phyloP scores from a whole-genome alignment of 2,797 vertebrate species.

The Varecia variegata region DNA sequence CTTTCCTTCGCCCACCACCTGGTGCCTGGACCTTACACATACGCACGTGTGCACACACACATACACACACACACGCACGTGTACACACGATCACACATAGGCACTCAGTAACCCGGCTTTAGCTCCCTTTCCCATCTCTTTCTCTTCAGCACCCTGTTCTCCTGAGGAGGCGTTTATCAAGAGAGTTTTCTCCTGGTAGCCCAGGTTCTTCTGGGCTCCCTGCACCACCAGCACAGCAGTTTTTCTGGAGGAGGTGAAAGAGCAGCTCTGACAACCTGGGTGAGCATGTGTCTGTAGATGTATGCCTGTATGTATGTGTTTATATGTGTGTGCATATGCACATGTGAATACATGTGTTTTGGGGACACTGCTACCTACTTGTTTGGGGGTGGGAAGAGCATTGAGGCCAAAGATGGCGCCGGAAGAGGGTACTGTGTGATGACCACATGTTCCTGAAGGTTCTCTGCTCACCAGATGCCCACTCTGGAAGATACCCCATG shows the following conservation, averaged over 20 bases:
- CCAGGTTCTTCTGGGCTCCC: background rate
- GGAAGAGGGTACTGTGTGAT: background rate
- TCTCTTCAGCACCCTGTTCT: background rate
- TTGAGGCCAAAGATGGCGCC: background rate
- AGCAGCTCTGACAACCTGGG: background rate
- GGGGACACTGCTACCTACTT: background rate
- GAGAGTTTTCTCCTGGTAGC: background rate
- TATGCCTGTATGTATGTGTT: background rate
- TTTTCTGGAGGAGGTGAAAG: background rate
- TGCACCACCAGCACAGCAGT: background rate
- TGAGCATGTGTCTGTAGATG: background rate
- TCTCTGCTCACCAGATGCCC: conserved; percentile 10
- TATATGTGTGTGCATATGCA: background rate
- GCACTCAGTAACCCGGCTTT: background rate
- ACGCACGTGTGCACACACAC: background rate
- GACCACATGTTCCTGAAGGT: background rate
- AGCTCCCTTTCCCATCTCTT: background rate
- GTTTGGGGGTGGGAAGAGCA: background rate
- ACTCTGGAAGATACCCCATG: background rate
- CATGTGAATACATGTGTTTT: background rate
- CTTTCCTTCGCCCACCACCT: background rate
- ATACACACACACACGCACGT: background rate
- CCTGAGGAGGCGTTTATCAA: background rate
- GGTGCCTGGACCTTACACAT: background rate
- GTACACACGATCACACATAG: background rate